Conservation (phyloP, 1,140 invertebrate species). For the Drosophila hydei region DNA sequence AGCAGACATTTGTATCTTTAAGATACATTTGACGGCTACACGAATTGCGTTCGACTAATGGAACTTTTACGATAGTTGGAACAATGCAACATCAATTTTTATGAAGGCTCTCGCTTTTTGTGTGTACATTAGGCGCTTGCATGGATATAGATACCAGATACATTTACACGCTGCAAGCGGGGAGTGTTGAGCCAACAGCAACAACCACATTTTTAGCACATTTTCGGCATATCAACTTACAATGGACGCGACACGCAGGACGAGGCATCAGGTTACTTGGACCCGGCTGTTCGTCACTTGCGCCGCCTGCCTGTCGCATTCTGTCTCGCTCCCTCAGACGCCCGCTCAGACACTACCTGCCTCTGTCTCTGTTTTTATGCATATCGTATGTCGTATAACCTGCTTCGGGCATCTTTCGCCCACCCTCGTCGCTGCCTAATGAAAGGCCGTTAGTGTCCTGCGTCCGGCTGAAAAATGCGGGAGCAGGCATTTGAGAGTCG, state of each 20-base stretch:
- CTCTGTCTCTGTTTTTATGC: slow-evolving; percentile 46
- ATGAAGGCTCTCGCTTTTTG: slow-evolving; percentile 26
- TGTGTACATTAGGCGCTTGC: slow-evolving; percentile 19
- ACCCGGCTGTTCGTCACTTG: slow-evolving; percentile 18
- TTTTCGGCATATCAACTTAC: slow-evolving; percentile 76
- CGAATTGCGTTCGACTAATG: slow-evolving; percentile 55
- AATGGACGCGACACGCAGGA: slow-evolving; percentile 50
- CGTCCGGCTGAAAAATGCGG: slow-evolving; percentile 57
- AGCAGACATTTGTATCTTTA: slow-evolving; percentile 23
- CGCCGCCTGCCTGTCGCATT: neutral
- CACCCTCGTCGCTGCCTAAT: slow-evolving; percentile 63
- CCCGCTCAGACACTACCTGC: slow-evolving; percentile 5
- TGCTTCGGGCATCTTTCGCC: slow-evolving; percentile 21
- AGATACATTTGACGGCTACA: slow-evolving; percentile 36
- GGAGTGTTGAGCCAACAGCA: slow-evolving; percentile 42
- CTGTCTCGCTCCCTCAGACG: neutral
- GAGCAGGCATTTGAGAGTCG: slow-evolving; percentile 58
- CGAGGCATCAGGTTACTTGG: slow-evolving; percentile 68
- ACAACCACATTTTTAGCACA: slow-evolving; percentile 78
- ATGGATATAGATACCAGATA: slow-evolving; percentile 20
- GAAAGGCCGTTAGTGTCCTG: slow-evolving; percentile 67
- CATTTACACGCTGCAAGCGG: neutral
- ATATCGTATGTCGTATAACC: slow-evolving; percentile 60
- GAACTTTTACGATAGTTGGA: slow-evolving; percentile 75
- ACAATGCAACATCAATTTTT: slow-evolving; percentile 66